Conservation (phyloP, 2,888 invertebrate species). For the Lacanobia oleracea region DNA sequence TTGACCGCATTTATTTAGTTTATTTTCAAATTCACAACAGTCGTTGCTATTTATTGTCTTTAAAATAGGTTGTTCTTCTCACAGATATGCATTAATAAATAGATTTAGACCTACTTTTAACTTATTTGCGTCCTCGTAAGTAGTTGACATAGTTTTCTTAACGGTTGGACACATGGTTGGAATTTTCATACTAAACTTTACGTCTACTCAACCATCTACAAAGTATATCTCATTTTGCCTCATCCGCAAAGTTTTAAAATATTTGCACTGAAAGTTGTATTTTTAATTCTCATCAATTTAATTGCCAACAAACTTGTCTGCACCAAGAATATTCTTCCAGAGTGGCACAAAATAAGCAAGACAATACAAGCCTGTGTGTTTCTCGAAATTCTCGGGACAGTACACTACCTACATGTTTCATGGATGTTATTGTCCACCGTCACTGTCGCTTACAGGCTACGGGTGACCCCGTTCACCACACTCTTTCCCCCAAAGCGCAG, state of each 20-base stretch:
- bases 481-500: slow-evolving; percentile 76
- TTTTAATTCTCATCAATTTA: background rate
- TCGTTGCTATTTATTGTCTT: slow-evolving; percentile 13
- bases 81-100: slow-evolving; percentile 3
- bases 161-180: slow-evolving; percentile 1
- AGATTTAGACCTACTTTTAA: slow-evolving; percentile 1
- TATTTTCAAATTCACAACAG: slow-evolving; percentile 37
- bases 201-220: background rate
- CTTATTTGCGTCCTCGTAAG: slow-evolving; percentile 7
- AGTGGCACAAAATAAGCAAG: background rate
- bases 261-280: background rate
- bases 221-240: slow-evolving; percentile 1
- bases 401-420: slow-evolving; percentile 18
- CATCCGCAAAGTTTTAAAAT: background rate
- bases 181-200: background rate
- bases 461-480: slow-evolving; percentile 78
- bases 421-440: slow-evolving; percentile 69
- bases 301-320: background rate
- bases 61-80: slow-evolving; percentile 3
- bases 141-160: slow-evolving; percentile 1
- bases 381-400: slow-evolving; percentile 42
- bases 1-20: slow-evolving; percentile 36
- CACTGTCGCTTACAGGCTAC: slow-evolving; percentile 69
- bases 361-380: slow-evolving; percentile 31
- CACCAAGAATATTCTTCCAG: background rate